A percentile compares a stretch with the other conserved stretches of the same genome.
Evolutionary conservation across 2,113 vertebrate species (phyloP).

Genomic region (Eublepharis macularius): DNA sequence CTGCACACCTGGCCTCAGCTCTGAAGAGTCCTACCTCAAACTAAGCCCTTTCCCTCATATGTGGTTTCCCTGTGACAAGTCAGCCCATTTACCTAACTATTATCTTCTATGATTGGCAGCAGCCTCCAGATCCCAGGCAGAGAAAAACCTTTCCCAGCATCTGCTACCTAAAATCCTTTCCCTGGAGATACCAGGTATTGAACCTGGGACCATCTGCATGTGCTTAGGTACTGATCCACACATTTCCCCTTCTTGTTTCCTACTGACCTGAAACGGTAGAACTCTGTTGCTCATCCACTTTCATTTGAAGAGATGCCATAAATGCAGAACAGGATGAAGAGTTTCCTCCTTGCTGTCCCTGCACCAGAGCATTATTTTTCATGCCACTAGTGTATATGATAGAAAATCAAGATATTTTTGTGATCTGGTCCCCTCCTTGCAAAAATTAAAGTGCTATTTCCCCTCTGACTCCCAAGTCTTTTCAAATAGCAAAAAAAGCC

Average conservation of each 20-base stretch:
- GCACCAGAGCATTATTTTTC: neutral
- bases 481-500: neutral
- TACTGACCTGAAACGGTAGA: neutral
- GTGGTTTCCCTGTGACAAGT: no score
- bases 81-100: no score
- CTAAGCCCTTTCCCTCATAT: neutral
- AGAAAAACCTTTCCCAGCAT: no score
- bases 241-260: neutral
- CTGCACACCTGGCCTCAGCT: neutral
- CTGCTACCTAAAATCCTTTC: no score
- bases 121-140: no score
- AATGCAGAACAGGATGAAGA: neutral
- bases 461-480: neutral
- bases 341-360: neutral
- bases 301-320: neutral
- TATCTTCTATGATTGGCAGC: no score
- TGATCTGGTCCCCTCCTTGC: neutral
- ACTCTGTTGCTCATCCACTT: neutral
- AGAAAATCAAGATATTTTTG: neutral
- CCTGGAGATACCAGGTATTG: no score
- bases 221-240: no score
- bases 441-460: neutral
- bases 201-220: no score
- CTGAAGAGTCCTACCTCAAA: neutral
- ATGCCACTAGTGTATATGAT: neutral